Evolutionary conservation across 2,797 vertebrate species (phyloP), one percentile per base, ranked within the genome.

Genomic region (Crypturellus tataupa): DNA sequence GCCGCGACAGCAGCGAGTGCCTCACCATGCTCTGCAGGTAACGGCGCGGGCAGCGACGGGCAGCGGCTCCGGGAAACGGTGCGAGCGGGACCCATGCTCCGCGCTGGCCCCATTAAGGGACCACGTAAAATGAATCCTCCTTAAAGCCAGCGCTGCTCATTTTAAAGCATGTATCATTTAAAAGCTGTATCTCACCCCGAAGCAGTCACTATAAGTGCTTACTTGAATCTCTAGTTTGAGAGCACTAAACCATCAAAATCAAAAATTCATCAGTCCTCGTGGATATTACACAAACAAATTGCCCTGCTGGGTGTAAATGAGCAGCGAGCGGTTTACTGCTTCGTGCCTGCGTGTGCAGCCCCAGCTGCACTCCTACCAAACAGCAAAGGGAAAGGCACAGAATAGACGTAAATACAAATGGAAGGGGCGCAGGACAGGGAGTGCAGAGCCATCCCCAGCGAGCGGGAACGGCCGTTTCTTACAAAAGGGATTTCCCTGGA

Each of bases 11-110:
- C 64, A 97, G 95, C 2, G 98, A 98, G 64, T 98, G 98, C 33
- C 55, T 96, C 47, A 98, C 98, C 1, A 96, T 94, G 95, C 92
- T 98, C 2, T 98, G 98, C 98, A 98, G 98, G 98, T 98, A 97
- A 88, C 21, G 47, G 47, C 10, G 46, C 20, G 19, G 37, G 11
- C 10, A 37, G 37, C 37, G 37, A 37, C 37, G 37, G 37, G 37
- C 37, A 37, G 37, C 37, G 37, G 37, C 37, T 37, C 37, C 37
- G 37, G 65, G 77, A 94, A 96, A 94, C 89, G 8, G n/a, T 17
- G 17, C 27, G 91, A 92, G 79, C 92, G 86, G 91, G 91, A 87
- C 73, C 87, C 46, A 20, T 55, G 21, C 44, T 17, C 82, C 79
- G 42, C 42, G 17, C 17, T 17, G 8, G 42, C 82, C 21, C 46